Base-by-base conservation (phyloP, 2,888 invertebrate species). In the Lasioglossum calceatum region DNA sequence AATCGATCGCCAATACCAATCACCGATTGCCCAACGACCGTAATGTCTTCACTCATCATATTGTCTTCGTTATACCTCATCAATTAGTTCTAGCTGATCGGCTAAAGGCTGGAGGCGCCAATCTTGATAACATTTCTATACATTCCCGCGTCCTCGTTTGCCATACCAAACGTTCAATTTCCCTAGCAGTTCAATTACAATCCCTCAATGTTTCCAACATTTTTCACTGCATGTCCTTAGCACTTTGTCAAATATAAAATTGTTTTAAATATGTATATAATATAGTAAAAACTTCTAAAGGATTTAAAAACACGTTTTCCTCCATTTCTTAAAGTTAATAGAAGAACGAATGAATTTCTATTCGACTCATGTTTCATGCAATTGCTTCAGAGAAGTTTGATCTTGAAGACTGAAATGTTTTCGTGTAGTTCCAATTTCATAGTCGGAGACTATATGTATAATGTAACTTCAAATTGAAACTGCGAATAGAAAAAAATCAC, bases 41-140 rank as follows among this genome's bases (percentile, higher is more conserved):
- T 36, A 61, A 75, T 39, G 42, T 39, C 75, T 23, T 75, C 39
- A 42, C 58, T 58, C 39, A 42, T 58, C 58, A 42, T 39, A 70
- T 70, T 70, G 70, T 70, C 42, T 70, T 70, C 70, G 36, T 70
- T 70, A 14, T 39, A 12, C 44, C 42, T 27, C 58, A 36, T 42
- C 32, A 39, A 42, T 42, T 70, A 42, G 42, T 70, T 39, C 70
- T 12, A 23, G 19, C 70, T 12, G 42, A 23, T 42, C 23, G 23
- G 23, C 23, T 39, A 5, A 42, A 70, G 42, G 70, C 76, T 76
- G 10, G 42, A 58, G 10, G 58, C 76, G 61, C 42, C 70, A 23
- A 44, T 76, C 76, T 27, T 27, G 61, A 76, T 61, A 61, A 76
- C 76, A 64, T 77, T 77, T 77, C 76, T 64, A 7, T 16, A 32